These are phyloP conservation scores for Oreochromis spilurus DNA, from an alignment of 2,113 vertebrate species.

Conservation along the genomic window DNA sequence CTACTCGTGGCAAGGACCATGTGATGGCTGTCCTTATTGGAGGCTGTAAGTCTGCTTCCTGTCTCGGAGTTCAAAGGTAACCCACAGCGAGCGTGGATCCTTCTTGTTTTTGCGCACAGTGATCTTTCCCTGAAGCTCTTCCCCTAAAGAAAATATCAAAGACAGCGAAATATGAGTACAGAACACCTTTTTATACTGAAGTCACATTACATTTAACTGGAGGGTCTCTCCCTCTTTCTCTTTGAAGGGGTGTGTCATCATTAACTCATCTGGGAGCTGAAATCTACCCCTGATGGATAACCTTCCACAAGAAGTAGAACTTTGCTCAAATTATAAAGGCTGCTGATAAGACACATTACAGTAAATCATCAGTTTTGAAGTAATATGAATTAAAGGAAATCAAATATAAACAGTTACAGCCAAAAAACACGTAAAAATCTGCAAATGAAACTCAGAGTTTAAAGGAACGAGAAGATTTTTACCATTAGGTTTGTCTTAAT, in stretches of 20 bases:
- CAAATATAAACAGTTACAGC: background rate
- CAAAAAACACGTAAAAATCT: background rate
- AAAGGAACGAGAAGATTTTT: background rate
- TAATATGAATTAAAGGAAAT: background rate
- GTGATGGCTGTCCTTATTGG: conserved; percentile 61
- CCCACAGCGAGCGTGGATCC: conserved; percentile 86
- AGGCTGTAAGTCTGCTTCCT: conserved; percentile 80
- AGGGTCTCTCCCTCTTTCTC: background rate
- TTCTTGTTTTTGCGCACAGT: conserved; percentile 84
- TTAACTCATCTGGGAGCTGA: background rate
- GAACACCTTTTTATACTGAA: background rate
- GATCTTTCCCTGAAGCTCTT: conserved; percentile 81
- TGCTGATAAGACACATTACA: background rate
- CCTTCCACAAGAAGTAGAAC: background rate
- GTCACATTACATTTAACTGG: background rate
- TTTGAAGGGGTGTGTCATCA: background rate
- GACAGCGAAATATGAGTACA: background rate
- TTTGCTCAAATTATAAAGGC: background rate
- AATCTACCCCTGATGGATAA: background rate
- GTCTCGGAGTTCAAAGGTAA: conserved; percentile 77
- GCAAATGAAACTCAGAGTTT: background rate
- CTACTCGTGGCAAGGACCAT: too few species aligned
- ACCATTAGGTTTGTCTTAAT: background rate
- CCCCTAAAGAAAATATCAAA: conserved; percentile 70
- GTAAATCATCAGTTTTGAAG: background rate